A percentile compares a stretch with the other conserved stretches of the same genome.
Evolutionary conservation across 1,140 invertebrate species (phyloP).

Genomic region (Lineus longissimus): DNA sequence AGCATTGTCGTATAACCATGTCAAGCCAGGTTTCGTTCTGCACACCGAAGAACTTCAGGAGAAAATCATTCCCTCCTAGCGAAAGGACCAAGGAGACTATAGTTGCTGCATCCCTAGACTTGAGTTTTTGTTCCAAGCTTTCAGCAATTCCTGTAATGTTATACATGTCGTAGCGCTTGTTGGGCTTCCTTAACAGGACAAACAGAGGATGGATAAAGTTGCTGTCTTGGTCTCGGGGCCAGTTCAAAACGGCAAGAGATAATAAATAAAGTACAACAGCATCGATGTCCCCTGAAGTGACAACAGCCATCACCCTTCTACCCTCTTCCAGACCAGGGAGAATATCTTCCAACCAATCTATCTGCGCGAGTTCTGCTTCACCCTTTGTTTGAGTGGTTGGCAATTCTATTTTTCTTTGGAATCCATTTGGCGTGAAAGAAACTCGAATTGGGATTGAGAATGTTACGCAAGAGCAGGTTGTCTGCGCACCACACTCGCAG

Average conservation of each 20-base stretch:
- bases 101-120: no score
- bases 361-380: constrained; percentile 11
- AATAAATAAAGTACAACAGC: constrained; percentile 12
- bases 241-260: not conserved
- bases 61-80: no score
- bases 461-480: no score
- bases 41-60: no score
- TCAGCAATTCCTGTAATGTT: constrained; percentile 9
- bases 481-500: not conserved
- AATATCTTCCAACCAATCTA: constrained; percentile 4
- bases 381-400: constrained; percentile 6
- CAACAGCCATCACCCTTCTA: constrained; percentile 2
- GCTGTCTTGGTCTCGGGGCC: not conserved
- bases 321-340: not conserved
- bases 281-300: constrained; percentile 14
- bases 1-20: no score
- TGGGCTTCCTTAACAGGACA: constrained; percentile 3
- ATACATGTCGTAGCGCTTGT: constrained; percentile 1
- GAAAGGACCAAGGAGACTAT: no score
- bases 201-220: not conserved
- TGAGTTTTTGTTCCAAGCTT: not conserved
- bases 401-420: not conserved
- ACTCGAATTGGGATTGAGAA: no score
- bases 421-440: not conserved
- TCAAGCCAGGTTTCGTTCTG: no score